phyloP scores from a whole-genome alignment of 2,113 vertebrate species.

The Rhea pennata region DNA sequence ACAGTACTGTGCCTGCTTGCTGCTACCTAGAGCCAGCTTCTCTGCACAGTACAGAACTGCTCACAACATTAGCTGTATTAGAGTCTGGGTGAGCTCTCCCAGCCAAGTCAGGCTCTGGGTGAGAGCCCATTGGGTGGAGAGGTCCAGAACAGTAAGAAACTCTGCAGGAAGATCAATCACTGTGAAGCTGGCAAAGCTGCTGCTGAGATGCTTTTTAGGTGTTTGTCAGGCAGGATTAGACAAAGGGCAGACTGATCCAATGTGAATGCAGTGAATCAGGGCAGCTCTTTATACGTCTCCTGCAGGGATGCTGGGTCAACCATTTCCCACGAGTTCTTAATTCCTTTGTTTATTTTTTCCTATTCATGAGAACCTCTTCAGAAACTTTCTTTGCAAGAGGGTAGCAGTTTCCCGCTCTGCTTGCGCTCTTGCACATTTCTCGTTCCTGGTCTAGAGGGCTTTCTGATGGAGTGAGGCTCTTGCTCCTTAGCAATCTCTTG shows the following conservation, averaged over 20 bases:
- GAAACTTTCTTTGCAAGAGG: neutral
- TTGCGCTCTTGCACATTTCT: neutral
- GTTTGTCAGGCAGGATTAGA: neutral
- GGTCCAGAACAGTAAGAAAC: neutral
- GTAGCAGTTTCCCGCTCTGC: neutral
- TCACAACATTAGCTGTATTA: accelerated
- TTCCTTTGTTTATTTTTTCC: neutral
- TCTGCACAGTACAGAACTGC: accelerated
- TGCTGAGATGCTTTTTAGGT: neutral
- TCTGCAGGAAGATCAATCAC: neutral
- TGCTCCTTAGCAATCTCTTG: neutral
- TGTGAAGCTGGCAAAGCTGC: neutral
- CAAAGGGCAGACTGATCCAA: neutral
- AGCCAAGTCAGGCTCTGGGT: neutral
- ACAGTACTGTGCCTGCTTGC: neutral
- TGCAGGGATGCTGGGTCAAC: neutral
- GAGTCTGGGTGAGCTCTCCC: neutral
- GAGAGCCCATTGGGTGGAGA: neutral
- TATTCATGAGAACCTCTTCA: neutral
- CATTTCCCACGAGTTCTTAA: constrained; percentile 2
- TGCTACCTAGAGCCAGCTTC: neutral
- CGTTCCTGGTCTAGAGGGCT: neutral
- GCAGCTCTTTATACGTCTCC: neutral
- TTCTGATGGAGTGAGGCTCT: neutral
- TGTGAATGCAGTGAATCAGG: neutral